Evolutionary conservation across 2,797 vertebrate genomes (phyloP), one percentile per base, ranked within the genome.

Genomic region (Coendou prehensilis): DNA sequence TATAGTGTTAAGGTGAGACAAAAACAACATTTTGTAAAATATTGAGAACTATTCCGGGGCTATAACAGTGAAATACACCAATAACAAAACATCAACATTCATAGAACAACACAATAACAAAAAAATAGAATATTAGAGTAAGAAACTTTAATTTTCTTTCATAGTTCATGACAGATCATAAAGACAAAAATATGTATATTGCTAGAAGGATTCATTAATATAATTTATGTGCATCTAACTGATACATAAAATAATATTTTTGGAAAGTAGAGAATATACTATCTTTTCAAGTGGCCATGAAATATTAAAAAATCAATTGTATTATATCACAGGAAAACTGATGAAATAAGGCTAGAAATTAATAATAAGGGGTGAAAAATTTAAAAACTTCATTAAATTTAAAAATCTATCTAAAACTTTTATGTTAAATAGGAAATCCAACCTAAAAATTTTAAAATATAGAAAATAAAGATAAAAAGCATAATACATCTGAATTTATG

Each of bases 141-240:
- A 92, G 20, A 45, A n/a, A 47, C n/a, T n/a, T 78, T 41, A 61
- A 78, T 93, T 89, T 96, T 87, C 50, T 89, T 67, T 30, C 59
- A n/a, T 45, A 82, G 50, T 54, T 86, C 17, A 7, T 71, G 9
- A 89, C 26, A 92, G 61, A 78, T 61, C 50, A 89, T 92, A 47
- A 87, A 17, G 45, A 33, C 86, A 87, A 41, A 95, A 82, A 69
- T 91, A 73, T 33, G 11, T 18, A 57, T 57, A 20, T 18, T 57
- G 56, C 56, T 57, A 18, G 18, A 57, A 18, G 56, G 56, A 57
- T 57, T 18, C 56, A 85, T 75, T 80, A 69, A 67, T 50, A 69
- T 64, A 76, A 80, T 88, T 79, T 75, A 56, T 85, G 52, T 41
- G 6, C 6, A 76, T 61, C 63, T 93, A 41, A 89, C 6, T 92